Evolutionary conservation across 2,113 vertebrate genomes (phyloP).

Genomic region (Petrocephalus microphthalmus): DNA sequence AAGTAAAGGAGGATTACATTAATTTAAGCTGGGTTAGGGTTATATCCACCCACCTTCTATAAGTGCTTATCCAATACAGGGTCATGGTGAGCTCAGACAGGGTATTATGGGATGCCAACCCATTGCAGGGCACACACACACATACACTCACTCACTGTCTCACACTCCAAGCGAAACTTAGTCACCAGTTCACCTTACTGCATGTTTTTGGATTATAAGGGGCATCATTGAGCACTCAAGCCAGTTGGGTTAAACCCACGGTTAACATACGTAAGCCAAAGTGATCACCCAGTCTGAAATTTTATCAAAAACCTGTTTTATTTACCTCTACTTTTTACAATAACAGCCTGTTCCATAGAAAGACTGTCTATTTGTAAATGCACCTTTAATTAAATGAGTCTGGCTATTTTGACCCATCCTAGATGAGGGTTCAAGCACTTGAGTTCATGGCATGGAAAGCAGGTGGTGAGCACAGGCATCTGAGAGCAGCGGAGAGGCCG

Average conservation of each 20-base stretch:
- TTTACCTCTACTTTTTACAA: neutral
- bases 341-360: neutral
- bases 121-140: neutral
- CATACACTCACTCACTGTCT: neutral
- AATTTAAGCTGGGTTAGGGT: neutral
- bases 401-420: neutral
- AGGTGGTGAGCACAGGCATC: neutral
- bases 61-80: neutral
- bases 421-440: neutral
- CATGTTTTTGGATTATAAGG: neutral
- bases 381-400: neutral
- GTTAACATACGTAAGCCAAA: neutral
- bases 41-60: neutral
- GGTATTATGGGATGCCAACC: neutral
- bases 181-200: neutral
- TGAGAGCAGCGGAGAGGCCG: neutral
- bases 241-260: neutral
- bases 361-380: neutral
- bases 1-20: neutral
- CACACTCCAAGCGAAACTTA: neutral
- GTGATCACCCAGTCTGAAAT: neutral
- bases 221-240: neutral
- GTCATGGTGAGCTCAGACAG: neutral
- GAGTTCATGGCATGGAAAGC: neutral
- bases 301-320: neutral